Evolutionary conservation across 2,888 invertebrate species (phyloP).

Genomic region (Tryphoninae sp.): DNA sequence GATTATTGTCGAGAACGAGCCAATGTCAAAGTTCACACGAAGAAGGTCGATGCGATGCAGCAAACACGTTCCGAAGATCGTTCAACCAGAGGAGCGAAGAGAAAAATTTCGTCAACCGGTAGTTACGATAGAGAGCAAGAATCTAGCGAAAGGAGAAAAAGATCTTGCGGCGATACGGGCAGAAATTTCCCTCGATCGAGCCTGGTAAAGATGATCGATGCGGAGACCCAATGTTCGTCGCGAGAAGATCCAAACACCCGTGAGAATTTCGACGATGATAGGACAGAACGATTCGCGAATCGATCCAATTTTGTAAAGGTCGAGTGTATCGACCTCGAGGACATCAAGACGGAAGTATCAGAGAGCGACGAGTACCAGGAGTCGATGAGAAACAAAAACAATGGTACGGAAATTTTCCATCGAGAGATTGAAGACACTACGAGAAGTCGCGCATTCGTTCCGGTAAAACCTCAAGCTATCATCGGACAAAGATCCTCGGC

Average conservation of each 20-base stretch:
- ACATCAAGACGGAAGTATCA: conserved; percentile 69
- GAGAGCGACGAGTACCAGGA: conserved; percentile 60
- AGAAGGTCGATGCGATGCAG: neutral
- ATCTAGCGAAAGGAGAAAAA: conserved; percentile 27
- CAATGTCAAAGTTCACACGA: conserved; percentile 6
- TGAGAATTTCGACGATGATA: neutral
- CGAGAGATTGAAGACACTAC: conserved; percentile 4
- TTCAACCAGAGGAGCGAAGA: conserved; percentile 40
- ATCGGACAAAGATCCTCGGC: conserved; percentile 68
- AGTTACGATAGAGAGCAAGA: conserved; percentile 9
- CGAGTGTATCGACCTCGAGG: conserved; percentile 69
- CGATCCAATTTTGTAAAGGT: conserved; percentile 59
- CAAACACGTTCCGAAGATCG: neutral
- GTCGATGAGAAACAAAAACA: conserved; percentile 30
- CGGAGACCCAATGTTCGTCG: conserved; percentile 73
- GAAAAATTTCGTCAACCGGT: conserved; percentile 21
- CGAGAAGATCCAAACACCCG: conserved; percentile 60
- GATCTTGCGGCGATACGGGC: conserved; percentile 4
- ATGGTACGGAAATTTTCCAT: conserved; percentile 11
- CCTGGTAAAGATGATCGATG: conserved; percentile 68
- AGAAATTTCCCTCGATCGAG: conserved; percentile 9
- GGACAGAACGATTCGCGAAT: conserved; percentile 4
- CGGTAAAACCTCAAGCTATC: conserved; percentile 16
- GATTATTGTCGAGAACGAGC: neutral
- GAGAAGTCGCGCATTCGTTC: conserved; percentile 24